A percentile compares a stretch with the other conserved stretches of the same genome.
Conservation (phyloP, 2,888 invertebrate species). For the Meandrusa payeni region DNA sequence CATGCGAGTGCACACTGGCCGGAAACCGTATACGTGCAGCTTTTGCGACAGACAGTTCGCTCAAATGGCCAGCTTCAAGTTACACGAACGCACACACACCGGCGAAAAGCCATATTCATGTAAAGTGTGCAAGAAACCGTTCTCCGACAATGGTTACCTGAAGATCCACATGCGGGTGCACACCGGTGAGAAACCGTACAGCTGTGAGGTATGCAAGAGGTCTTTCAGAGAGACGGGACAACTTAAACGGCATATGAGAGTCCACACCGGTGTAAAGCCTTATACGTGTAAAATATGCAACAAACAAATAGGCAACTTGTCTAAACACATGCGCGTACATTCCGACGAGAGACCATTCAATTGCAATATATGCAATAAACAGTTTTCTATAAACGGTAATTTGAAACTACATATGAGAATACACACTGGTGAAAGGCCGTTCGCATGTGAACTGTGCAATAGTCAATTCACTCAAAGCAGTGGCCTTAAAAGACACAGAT, state of each 20-base stretch:
- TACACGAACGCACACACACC: constrained; percentile 64
- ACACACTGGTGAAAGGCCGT: constrained; percentile 47
- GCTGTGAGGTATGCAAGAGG: constrained; percentile 59
- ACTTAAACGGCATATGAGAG: constrained; percentile 59
- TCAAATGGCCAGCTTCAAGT: constrained; percentile 66
- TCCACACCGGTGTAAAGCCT: constrained; percentile 62
- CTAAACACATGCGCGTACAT: constrained; percentile 65
- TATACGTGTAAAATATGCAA: constrained; percentile 69
- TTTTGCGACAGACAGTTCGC: constrained; percentile 63
- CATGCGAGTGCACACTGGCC: constrained; percentile 64
- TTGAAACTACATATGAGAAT: constrained; percentile 54
- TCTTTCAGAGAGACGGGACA: constrained; percentile 63
- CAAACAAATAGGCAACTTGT: constrained; percentile 65
- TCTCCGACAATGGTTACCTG: constrained; percentile 67
- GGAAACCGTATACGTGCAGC: constrained; percentile 61
- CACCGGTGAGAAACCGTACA: constrained; percentile 61
- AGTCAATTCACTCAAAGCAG: constrained; percentile 50
- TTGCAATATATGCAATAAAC: constrained; percentile 52
- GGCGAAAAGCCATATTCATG: constrained; percentile 62
- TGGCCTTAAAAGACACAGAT: constrained; percentile 48
- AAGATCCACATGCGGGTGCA: constrained; percentile 70
- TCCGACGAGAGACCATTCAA: constrained; percentile 49
- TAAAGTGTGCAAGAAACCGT: constrained; percentile 62
- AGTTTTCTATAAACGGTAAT: constrained; percentile 51
- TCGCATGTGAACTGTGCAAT: constrained; percentile 45